Percentiles rank a stretch among this genome's conserved stretches.
Evolutionary conservation across 2,888 invertebrate species (phyloP).

Genomic region (Oligia latruncula): DNA sequence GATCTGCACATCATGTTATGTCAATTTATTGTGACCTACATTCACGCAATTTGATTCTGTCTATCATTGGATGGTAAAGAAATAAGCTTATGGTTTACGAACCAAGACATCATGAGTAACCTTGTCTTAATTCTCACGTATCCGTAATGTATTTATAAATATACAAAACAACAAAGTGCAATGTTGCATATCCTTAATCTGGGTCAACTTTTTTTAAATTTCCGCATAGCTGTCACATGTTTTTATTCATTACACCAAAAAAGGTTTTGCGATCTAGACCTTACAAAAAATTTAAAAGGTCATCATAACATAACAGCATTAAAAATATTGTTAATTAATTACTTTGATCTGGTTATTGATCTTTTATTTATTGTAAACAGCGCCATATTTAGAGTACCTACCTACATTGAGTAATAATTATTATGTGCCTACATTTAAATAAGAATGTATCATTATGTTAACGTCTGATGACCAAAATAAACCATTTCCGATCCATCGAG

Average conservation of each 20-base stretch:
- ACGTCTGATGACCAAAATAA: constrained; percentile 33
- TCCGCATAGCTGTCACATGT: constrained; percentile 49
- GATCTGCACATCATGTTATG: constrained; percentile 55
- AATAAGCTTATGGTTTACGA: constrained; percentile 12
- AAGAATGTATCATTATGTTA: neutral
- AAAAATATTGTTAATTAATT: constrained; percentile 9
- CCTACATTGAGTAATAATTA: neutral
- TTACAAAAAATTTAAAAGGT: constrained; percentile 50
- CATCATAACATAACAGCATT: neutral
- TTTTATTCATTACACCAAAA: constrained; percentile 50
- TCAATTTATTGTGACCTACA: constrained; percentile 62
- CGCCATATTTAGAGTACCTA: neutral
- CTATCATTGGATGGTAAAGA: constrained; percentile 36
- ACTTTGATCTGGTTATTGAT: constrained; percentile 20
- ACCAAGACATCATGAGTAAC: constrained; percentile 30
- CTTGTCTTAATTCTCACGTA: constrained; percentile 35
- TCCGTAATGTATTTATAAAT: constrained; percentile 22
- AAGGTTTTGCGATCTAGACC: constrained; percentile 43
- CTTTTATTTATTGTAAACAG: constrained; percentile 30
- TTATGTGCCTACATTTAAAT: neutral
- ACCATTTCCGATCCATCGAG: constrained; percentile 44
- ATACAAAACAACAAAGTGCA: constrained; percentile 11
- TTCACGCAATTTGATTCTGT: constrained; percentile 49
- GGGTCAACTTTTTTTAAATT: constrained; percentile 26
- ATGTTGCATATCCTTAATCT: constrained; percentile 14